A percentile compares a stretch with the other conserved stretches of the same genome.
Evolutionary conservation across 2,888 invertebrate genomes (phyloP).

Genomic region (Cantharis lateralis): DNA sequence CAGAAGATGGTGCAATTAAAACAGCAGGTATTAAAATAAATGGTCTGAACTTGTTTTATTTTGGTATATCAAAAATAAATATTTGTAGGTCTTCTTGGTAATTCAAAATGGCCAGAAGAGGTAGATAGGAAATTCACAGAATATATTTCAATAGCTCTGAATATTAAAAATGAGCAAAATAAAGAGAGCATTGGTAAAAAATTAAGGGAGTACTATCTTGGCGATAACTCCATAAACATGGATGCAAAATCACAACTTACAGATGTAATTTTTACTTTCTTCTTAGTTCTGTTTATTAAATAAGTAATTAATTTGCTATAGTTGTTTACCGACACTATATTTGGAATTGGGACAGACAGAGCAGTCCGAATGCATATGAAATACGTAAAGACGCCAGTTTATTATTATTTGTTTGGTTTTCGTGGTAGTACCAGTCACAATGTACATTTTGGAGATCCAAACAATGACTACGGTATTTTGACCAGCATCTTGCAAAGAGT

Average conservation of each 20-base stretch:
- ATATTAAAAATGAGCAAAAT: not conserved
- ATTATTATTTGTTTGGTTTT: conserved; percentile 70
- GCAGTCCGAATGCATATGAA: conserved; percentile 62
- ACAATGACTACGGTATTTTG: conserved; percentile 65
- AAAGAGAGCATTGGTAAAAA: not conserved
- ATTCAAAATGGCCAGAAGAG: conserved; percentile 48
- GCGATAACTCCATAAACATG: not conserved
- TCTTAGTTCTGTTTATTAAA: not conserved
- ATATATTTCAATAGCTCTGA: conserved; percentile 37
- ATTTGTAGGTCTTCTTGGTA: conserved; percentile 41
- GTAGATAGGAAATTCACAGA: conserved; percentile 34
- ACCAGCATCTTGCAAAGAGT: not conserved
- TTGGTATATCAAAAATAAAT: not conserved
- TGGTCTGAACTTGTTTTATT: not conserved
- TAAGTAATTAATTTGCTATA: conserved; percentile 50
- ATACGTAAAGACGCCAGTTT: conserved; percentile 63
- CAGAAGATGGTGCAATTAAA: conserved; percentile 73
- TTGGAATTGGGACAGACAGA: conserved; percentile 66
- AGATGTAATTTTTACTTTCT: not conserved
- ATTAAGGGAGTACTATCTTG: not conserved
- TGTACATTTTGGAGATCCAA: conserved; percentile 69
- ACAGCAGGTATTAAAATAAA: conserved; percentile 35
- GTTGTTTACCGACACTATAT: conserved; percentile 76
- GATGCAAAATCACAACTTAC: not conserved
- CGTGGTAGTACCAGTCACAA: conserved; percentile 71